Evolutionary conservation across 2,113 vertebrate species (phyloP).

Genomic region (Platycercus adscitus): DNA sequence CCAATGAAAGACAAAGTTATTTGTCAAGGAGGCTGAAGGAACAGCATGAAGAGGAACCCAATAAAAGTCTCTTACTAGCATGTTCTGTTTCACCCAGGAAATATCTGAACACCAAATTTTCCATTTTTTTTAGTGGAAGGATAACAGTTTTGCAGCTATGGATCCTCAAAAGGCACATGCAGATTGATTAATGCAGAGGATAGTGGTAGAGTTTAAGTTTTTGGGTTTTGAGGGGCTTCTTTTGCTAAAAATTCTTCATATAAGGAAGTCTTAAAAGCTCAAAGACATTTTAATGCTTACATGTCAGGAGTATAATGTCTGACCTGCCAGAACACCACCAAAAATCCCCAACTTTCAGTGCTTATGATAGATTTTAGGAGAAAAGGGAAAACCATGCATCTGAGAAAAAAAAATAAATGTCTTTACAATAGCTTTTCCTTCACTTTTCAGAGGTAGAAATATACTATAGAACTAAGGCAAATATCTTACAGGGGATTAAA

Average conservation of each 20-base stretch:
- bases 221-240: background rate
- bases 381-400: background rate
- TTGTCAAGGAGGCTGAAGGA: background rate
- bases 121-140: background rate
- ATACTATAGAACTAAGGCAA: background rate
- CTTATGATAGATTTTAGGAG: background rate
- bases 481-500: background rate
- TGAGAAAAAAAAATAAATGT: background rate
- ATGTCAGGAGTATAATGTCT: rapidly evolving
- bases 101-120: background rate
- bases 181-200: background rate
- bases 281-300: background rate
- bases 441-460: background rate
- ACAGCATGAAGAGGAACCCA: background rate
- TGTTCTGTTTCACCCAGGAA: background rate
- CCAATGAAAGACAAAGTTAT: background rate
- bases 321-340: background rate
- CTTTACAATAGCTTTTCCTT: background rate
- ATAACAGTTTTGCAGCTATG: background rate
- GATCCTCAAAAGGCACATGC: background rate
- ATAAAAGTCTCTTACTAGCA: background rate
- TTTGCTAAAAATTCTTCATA: background rate
- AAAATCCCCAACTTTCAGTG: background rate
- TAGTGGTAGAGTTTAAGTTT: background rate
- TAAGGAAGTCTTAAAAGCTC: background rate